These are phyloP conservation scores for Colistium nudipinnis DNA, from an alignment of 2,113 vertebrate species.

Conservation along the genomic window DNA sequence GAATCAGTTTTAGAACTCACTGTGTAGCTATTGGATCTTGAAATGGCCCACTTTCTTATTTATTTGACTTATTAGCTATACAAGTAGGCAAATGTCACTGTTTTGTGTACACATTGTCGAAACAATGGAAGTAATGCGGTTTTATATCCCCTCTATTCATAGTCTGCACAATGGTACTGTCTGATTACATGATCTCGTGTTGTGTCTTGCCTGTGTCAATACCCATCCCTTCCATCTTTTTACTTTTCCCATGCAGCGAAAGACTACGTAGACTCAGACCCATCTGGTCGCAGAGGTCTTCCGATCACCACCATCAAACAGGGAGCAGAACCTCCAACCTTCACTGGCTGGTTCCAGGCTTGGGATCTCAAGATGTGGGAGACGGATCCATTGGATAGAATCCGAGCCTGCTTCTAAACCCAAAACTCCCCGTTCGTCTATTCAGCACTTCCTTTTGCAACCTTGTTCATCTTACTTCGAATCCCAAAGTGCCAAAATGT, in stretches of 20 bases:
- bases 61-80: no score
- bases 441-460: slow-evolving; percentile 8
- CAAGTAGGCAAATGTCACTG: no score
- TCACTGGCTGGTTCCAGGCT: slow-evolving; percentile 86
- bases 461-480: slow-evolving; percentile 18
- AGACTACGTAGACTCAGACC: slow-evolving; percentile 80
- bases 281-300: slow-evolving; percentile 73
- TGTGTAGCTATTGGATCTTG: no score
- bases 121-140: neutral
- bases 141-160: neutral
- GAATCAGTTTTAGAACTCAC: no score
- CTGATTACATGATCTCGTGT: neutral
- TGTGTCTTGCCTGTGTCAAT: neutral
- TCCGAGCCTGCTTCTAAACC: slow-evolving; percentile 69
- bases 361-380: slow-evolving; percentile 84
- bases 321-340: slow-evolving; percentile 79
- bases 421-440: slow-evolving; percentile 3
- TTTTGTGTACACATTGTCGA: no score
- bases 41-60: no score
- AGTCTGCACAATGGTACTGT: neutral
- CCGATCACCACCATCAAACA: slow-evolving; percentile 82
- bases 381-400: slow-evolving; percentile 70
- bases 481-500: slow-evolving; percentile 60
- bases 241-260: slow-evolving; percentile 68
- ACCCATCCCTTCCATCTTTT: neutral